Base-by-base conservation (phyloP, 1,140 invertebrate species). In the Lethrus apterus region DNA sequence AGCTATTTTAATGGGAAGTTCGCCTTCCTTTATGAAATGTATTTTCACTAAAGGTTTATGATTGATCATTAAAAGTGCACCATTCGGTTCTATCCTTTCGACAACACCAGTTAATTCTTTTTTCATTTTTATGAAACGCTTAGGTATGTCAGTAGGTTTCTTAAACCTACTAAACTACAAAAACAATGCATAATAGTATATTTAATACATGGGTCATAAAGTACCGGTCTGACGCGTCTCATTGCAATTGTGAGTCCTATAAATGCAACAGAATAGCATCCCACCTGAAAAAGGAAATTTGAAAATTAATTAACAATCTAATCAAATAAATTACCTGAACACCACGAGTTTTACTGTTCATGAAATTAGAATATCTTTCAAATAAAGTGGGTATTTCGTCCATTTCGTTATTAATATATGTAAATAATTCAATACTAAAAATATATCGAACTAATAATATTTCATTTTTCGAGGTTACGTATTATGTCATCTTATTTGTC, bases 1-100 rank as follows among this genome's bases (percentile, higher is more conserved):
- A 36, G 70, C 66, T 41, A 75, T 63, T 63, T 72, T 74, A n/a
- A 75, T 57, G 3, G 74, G 73, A 52, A 76, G 59, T 52, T 66
- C 57, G 19, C 62, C 65, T n/a, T 49, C 21, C 23, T 54, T 50
- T 38, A 55, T 50, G 4, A 67, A 48, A 26, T 68, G 70, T 13
- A 75, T 34, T 2, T 55, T 17, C 41, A 76, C 50, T 42, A 75
- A 54, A 13, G 74, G 70, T 56, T 69, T 69, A 47, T 76, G 73
- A 54, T 74, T 61, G 18, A 76, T 56, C 61, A 74, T 67, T 35
- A 76, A 54, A 35, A 70, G 50, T 14, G 63, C 51, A 14, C 60
- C 62, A 48, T 58, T 65, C n/a, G 71, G 66, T 48, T 74, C 72
- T 45, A 76, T 66, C 43, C 57, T 46, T 35, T 55, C 63, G 2